phyloP scores from a whole-genome alignment of 2,113 vertebrate species.

The Osmerus eperlanus region DNA sequence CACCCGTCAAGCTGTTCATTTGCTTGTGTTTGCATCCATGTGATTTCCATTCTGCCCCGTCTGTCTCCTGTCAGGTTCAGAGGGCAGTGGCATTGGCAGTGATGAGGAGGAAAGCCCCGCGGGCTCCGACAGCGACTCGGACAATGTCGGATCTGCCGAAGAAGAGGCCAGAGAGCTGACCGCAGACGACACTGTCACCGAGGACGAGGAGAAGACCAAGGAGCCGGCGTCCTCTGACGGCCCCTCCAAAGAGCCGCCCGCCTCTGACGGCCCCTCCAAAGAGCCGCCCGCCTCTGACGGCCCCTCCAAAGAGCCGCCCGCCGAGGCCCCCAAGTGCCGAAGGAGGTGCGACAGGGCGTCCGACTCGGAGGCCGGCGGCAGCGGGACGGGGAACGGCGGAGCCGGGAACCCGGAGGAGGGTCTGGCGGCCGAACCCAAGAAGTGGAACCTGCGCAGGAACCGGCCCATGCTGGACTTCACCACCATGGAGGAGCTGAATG shows the following conservation, averaged over 20 bases:
- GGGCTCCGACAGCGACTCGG: constrained; percentile 88
- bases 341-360: constrained; percentile 73
- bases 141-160: constrained; percentile 79
- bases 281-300: constrained; percentile 78
- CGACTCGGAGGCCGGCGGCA: constrained; percentile 61
- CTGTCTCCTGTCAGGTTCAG: constrained; percentile 79
- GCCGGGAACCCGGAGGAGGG: constrained; percentile 73
- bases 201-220: constrained; percentile 73
- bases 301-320: constrained; percentile 76
- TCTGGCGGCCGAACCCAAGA: constrained; percentile 84
- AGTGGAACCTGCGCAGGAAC: constrained; percentile 97
- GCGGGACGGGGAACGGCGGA: constrained; percentile 18
- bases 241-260: constrained; percentile 77
- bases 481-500: constrained; percentile 94
- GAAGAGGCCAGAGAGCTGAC: constrained; percentile 71
- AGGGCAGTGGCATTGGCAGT: constrained; percentile 91
- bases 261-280: constrained; percentile 78
- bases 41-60: background rate
- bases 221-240: constrained; percentile 76
- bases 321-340: constrained; percentile 46
- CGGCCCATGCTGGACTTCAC: constrained; percentile 92
- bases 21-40: too few species aligned
- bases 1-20: background rate
- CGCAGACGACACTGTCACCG: constrained; percentile 69
- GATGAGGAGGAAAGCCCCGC: constrained; percentile 87